Base-by-base conservation (phyloP, 2,797 vertebrate genomes). In the Numenius phaeopus region DNA sequence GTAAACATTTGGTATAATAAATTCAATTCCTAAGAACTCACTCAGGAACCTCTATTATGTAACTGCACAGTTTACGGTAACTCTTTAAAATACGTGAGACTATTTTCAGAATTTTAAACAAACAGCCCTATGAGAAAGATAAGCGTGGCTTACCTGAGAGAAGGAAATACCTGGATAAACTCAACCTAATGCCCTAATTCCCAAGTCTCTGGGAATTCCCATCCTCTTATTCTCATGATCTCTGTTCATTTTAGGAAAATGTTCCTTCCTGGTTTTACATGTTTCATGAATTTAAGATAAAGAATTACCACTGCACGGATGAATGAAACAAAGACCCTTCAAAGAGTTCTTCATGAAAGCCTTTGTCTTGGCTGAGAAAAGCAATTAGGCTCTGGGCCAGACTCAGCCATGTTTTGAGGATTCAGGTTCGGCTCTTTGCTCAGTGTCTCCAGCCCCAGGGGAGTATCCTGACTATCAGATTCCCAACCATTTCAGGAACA, bases 261-360 rank as follows among this genome's bases (percentile, higher is more conserved):
- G 16, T 58, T 46, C 70, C 4, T 2, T 83, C 46, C 37, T 32
- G 27, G 17, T 87, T 96, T 89, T 89, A 87, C 47, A 44, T 83
- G 73, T 40, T 87, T 39, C 16, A 71, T 94, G 29, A 94, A 89
- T 80, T 93, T 85, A 64, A 71, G 89, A 87, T 50, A 89, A 82
- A 94, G 55, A 85, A 87, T 49, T 89, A 87, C 42, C 83, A 69
- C 55, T 24, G 34, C 34, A 52, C 0, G 0, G 55, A 1, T 80
- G 58, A 90, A 66, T 40, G 58, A 87, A 94, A 89, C 78, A 95
- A 93, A 94, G 62, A 70, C 75, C 57, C 69, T 95, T 95, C 89
- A 94, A 97, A 92, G 92, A 44, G 75, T 83, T 73, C 90, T 90
- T 91, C 78, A 39, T 80, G 66, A 73, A 93, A 96, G 89, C 37